A percentile compares a stretch with the other conserved stretches of the same genome.
Evolutionary conservation across 2,888 invertebrate genomes (phyloP).

Genomic region (Lottia scabra): DNA sequence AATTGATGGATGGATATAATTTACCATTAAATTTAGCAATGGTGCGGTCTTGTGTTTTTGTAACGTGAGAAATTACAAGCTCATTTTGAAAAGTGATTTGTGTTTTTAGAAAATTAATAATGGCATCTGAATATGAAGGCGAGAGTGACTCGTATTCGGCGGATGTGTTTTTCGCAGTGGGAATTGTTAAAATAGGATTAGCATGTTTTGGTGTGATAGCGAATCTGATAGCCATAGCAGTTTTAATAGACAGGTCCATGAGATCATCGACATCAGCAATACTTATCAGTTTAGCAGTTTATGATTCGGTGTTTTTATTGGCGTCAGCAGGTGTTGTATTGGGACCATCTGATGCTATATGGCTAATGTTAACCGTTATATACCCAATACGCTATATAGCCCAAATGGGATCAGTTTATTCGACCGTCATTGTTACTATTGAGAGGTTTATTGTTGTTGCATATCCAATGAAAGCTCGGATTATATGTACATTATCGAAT

Average conservation of each 20-base stretch:
- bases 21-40: too few species aligned
- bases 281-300: conserved; percentile 33
- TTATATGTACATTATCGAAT: conserved; percentile 33
- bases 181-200: conserved; percentile 22
- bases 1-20: too few species aligned
- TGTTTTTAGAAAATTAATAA: too few species aligned
- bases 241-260: conserved; percentile 30
- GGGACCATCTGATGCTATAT: conserved; percentile 3
- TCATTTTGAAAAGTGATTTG: too few species aligned
- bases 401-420: conserved; percentile 36
- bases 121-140: neutral
- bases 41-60: too few species aligned
- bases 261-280: conserved; percentile 36
- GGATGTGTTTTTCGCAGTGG: conserved; percentile 20
- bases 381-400: conserved; percentile 34
- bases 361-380: conserved; percentile 14
- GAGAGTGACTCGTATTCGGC: conserved; percentile 11
- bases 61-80: too few species aligned
- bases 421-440: conserved; percentile 32
- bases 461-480: conserved; percentile 28
- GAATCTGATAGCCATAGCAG: conserved; percentile 29
- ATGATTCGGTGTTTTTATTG: conserved; percentile 34
- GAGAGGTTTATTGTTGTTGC: conserved; percentile 34
- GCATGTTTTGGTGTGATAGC: conserved; percentile 31
- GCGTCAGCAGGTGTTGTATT: conserved; percentile 16